A percentile compares a stretch with the other conserved stretches of the same genome.
Conservation (phyloP, 2,888 invertebrate genomes). For the Merodon equestris region DNA sequence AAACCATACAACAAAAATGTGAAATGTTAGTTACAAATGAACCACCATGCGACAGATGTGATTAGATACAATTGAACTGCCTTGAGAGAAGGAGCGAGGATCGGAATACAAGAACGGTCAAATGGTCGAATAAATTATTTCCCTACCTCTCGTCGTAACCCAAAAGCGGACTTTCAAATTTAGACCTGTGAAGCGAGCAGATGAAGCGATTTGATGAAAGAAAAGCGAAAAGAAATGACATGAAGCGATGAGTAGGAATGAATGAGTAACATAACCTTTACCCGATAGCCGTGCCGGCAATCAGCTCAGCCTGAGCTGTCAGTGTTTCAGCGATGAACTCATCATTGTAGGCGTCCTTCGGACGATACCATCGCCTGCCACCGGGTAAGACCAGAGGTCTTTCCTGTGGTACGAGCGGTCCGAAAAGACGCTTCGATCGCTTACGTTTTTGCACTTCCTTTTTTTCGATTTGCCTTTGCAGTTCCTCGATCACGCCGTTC, state of each 20-base stretch:
- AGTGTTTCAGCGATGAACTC: slow-evolving; percentile 92
- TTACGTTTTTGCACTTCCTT: slow-evolving; percentile 80
- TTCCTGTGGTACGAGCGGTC: slow-evolving; percentile 83
- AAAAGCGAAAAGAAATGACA: slow-evolving; percentile 19
- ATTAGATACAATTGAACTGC: neutral
- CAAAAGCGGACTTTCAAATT: slow-evolving; percentile 77
- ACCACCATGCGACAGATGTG: slow-evolving; percentile 43
- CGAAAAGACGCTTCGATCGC: slow-evolving; percentile 79
- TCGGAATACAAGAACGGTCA: slow-evolving; percentile 41
- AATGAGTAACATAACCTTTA: slow-evolving; percentile 79
- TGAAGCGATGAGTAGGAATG: slow-evolving; percentile 34
- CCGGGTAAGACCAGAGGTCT: slow-evolving; percentile 88
- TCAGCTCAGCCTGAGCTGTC: slow-evolving; percentile 90
- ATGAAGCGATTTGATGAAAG: slow-evolving; percentile 31
- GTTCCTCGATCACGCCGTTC: slow-evolving; percentile 79
- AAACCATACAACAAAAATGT: slow-evolving; percentile 80
- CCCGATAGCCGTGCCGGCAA: slow-evolving; percentile 92
- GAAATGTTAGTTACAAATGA: slow-evolving; percentile 51
- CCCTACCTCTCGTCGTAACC: slow-evolving; percentile 78
- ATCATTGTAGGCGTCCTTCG: slow-evolving; percentile 93
- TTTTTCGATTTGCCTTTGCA: slow-evolving; percentile 79
- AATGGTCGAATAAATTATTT: slow-evolving; percentile 22
- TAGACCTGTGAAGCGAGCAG: slow-evolving; percentile 72
- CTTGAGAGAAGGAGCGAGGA: neutral
- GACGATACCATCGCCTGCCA: slow-evolving; percentile 88